Evolutionary conservation across 2,113 vertebrate genomes (phyloP).

Genomic region (Psilopsiagon aurifrons): DNA sequence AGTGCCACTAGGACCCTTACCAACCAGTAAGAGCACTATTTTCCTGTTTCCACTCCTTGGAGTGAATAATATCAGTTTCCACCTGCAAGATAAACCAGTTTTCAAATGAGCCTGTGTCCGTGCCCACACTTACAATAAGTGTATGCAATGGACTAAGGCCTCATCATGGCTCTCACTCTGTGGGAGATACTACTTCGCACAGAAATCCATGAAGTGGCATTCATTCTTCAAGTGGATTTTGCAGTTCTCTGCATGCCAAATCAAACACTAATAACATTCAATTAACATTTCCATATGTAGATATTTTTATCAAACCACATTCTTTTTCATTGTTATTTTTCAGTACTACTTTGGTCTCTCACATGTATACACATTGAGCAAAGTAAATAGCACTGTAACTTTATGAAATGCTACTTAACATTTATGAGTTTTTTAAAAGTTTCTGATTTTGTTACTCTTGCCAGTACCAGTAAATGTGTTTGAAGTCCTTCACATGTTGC

Average conservation of each 20-base stretch:
- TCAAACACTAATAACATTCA: constrained; percentile 30
- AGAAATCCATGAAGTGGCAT: neutral
- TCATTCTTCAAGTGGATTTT: neutral
- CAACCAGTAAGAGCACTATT: neutral
- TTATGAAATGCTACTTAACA: constrained; percentile 53
- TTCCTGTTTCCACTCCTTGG: neutral
- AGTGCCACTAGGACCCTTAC: neutral
- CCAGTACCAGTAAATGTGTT: constrained; percentile 61
- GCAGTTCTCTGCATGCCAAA: constrained; percentile 13
- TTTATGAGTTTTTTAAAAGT: constrained; percentile 50
- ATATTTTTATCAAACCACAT: constrained; percentile 32
- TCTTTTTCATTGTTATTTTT: constrained; percentile 33
- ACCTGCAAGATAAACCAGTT: neutral
- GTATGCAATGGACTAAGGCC: neutral
- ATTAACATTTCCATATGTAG: constrained; percentile 37
- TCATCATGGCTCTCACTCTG: fast-evolving
- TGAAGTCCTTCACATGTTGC: constrained; percentile 53
- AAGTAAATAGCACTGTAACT: constrained; percentile 26
- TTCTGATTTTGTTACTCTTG: constrained; percentile 33
- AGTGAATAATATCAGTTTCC: neutral
- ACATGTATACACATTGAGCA: neutral
- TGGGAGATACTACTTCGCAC: neutral
- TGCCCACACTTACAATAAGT: neutral
- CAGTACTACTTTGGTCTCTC: neutral
- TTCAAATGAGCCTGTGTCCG: neutral